A percentile compares a stretch with the other conserved stretches of the same genome.
phyloP scores from a whole-genome alignment of 2,113 vertebrate genomes.

The Macrotus californicus region DNA sequence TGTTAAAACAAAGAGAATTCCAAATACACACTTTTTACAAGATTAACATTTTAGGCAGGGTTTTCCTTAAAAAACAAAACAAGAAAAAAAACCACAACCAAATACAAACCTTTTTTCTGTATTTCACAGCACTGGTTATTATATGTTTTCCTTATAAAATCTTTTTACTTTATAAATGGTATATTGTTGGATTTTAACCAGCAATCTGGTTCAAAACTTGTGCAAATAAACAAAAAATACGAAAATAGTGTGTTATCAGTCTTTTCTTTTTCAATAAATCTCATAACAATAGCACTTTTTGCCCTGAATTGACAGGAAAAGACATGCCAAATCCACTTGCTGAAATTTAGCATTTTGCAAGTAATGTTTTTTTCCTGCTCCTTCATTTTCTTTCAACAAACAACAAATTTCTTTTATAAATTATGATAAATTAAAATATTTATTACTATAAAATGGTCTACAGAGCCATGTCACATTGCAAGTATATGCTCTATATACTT shows the following conservation, averaged over 20 bases:
- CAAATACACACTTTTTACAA: constrained; percentile 86
- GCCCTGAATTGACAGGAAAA: constrained; percentile 61
- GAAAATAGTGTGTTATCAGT: constrained; percentile 79
- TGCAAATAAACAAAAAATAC: constrained; percentile 83
- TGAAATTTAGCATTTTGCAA: constrained; percentile 57
- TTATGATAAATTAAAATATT: constrained; percentile 84
- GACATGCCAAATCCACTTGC: constrained; percentile 47
- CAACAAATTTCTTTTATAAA: constrained; percentile 78
- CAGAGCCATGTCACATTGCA: constrained; percentile 65
- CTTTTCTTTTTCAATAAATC: constrained; percentile 71
- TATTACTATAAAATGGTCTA: constrained; percentile 70
- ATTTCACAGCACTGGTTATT: constrained; percentile 72
- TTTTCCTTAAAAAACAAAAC: constrained; percentile 57
- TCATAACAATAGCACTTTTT: constrained; percentile 67
- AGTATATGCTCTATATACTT: constrained; percentile 47
- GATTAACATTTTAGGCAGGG: constrained; percentile 79
- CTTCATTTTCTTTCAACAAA: constrained; percentile 79
- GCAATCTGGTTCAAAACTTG: constrained; percentile 78
- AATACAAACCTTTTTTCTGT: constrained; percentile 64
- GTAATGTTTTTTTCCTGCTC: constrained; percentile 72
- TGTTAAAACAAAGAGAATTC: constrained; percentile 81
- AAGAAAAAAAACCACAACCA: constrained; percentile 5
- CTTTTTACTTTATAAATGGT: constrained; percentile 71
- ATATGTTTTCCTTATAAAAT: constrained; percentile 75
- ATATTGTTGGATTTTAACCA: constrained; percentile 76